phyloP scores from a whole-genome alignment of 92 coral and sea anemone genomes.

The Zoanthus gigantus region DNA sequence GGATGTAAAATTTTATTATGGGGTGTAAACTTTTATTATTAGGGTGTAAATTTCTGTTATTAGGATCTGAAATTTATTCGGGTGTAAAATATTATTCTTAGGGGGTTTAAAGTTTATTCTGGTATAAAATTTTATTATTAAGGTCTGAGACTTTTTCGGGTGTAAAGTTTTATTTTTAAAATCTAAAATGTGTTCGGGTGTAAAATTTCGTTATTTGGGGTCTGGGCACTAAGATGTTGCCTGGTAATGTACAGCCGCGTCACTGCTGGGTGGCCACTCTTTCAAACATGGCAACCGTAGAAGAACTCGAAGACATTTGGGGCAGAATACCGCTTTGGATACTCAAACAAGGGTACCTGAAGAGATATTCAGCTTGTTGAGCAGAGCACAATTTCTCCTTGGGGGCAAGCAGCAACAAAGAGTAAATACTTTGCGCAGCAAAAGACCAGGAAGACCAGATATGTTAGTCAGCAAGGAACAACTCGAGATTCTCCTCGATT shows the following conservation, averaged over 20 bases:
- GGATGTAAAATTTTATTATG: not conserved
- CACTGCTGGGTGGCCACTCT: not conserved
- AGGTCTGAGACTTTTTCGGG: not conserved
- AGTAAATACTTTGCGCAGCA: slow-evolving; percentile 40
- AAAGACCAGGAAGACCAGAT: slow-evolving; percentile 65
- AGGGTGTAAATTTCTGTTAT: not conserved
- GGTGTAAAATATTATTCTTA: not conserved
- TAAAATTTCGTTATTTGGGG: slow-evolving; percentile 21
- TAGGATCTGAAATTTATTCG: not conserved
- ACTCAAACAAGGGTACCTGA: slow-evolving; percentile 63
- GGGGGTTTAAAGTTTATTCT: not conserved
- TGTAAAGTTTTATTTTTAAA: not conserved
- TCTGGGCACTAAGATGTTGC: not conserved
- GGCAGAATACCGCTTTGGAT: slow-evolving; percentile 46
- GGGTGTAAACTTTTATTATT: no score
- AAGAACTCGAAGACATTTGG: slow-evolving; percentile 58
- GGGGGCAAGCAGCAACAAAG: slow-evolving; percentile 21
- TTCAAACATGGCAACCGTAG: slow-evolving; percentile 34
- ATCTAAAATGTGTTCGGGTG: not conserved
- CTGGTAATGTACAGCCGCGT: no score
- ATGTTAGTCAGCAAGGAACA: slow-evolving; percentile 58
- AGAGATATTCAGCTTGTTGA: slow-evolving; percentile 44
- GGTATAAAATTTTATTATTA: slow-evolving; percentile 30
- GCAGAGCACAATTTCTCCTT: slow-evolving; percentile 43
- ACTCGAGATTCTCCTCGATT: slow-evolving; percentile 45